phyloP scores from a whole-genome alignment of 1,140 invertebrate species.

The Papilio aristodemus region DNA sequence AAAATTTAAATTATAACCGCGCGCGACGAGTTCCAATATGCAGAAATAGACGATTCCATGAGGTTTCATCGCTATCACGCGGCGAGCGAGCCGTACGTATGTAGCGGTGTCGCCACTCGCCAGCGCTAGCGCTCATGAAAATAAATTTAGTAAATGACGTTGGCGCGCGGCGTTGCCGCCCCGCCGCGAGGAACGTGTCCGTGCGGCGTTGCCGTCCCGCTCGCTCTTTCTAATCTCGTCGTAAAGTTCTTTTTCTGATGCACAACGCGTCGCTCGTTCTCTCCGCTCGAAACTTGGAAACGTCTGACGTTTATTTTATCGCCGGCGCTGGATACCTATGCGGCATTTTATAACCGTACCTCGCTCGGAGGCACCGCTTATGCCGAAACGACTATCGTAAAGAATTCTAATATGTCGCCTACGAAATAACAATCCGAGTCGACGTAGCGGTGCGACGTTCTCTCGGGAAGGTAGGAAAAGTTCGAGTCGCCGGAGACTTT shows the following conservation, averaged over 20 bases:
- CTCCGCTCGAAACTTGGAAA: slow-evolving; percentile 75
- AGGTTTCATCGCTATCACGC: slow-evolving; percentile 61
- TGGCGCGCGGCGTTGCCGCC: slow-evolving; percentile 70
- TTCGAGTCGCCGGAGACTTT: slow-evolving; percentile 75
- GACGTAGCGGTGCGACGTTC: slow-evolving; percentile 55
- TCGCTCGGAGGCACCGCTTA: slow-evolving; percentile 58
- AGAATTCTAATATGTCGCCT: slow-evolving; percentile 46
- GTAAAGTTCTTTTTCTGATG: slow-evolving; percentile 81
- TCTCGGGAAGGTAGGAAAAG: slow-evolving; percentile 69
- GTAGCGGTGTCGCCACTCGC: slow-evolving; percentile 70
- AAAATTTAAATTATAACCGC: slow-evolving; percentile 50
- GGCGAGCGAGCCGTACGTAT: slow-evolving; percentile 52
- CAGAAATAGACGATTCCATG: slow-evolving; percentile 62
- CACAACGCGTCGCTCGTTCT: slow-evolving; percentile 74
- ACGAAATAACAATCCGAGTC: slow-evolving; percentile 38
- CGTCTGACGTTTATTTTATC: slow-evolving; percentile 76
- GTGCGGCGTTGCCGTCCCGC: slow-evolving; percentile 73
- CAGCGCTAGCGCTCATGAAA: slow-evolving; percentile 78
- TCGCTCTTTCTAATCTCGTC: slow-evolving; percentile 80
- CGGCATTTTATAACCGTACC: slow-evolving; percentile 66
- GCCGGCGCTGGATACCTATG: slow-evolving; percentile 59
- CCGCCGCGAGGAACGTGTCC: slow-evolving; percentile 71
- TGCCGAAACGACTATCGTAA: slow-evolving; percentile 61
- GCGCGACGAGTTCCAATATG: slow-evolving; percentile 51
- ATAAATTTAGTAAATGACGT: slow-evolving; percentile 81